phyloP scores from a whole-genome alignment of 2,113 vertebrate species.

The Chauna torquata region DNA sequence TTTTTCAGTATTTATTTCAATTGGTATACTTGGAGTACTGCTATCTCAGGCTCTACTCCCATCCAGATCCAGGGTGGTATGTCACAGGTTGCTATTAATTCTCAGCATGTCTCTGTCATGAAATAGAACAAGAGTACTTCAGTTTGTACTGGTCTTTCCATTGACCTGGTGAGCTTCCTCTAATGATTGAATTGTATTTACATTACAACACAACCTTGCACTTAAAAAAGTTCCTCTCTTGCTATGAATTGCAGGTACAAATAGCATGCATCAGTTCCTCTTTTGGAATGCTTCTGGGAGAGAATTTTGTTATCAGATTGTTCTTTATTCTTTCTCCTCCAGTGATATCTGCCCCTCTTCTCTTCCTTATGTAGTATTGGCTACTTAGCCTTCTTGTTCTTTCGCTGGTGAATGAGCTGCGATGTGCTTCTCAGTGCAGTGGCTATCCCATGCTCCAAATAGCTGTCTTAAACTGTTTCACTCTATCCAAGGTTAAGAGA shows the following conservation, averaged over 20 bases:
- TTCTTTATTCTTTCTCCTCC: not conserved
- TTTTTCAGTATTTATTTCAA: not conserved
- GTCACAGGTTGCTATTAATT: not conserved
- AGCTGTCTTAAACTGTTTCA: not conserved
- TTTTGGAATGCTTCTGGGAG: not conserved
- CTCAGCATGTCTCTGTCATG: not conserved
- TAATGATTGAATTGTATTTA: not conserved
- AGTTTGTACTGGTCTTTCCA: not conserved
- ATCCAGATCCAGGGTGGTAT: not conserved
- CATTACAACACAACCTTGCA: not conserved
- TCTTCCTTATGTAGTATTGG: accelerated
- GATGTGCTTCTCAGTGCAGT: not conserved
- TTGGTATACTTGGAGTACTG: not conserved
- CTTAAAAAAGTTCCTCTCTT: not conserved
- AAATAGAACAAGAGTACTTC: not conserved
- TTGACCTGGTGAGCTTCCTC: not conserved
- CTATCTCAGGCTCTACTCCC: not conserved
- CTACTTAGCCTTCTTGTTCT: not conserved
- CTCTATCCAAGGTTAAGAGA: not conserved
- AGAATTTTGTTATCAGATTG: not conserved
- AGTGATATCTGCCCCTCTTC: not conserved
- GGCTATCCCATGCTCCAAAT: not conserved
- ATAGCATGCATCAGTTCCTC: not conserved
- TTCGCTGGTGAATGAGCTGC: not conserved
- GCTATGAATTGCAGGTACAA: not conserved